Conservation (phyloP, 2,888 invertebrate species). For the Mesorhabditis spiculigera region DNA sequence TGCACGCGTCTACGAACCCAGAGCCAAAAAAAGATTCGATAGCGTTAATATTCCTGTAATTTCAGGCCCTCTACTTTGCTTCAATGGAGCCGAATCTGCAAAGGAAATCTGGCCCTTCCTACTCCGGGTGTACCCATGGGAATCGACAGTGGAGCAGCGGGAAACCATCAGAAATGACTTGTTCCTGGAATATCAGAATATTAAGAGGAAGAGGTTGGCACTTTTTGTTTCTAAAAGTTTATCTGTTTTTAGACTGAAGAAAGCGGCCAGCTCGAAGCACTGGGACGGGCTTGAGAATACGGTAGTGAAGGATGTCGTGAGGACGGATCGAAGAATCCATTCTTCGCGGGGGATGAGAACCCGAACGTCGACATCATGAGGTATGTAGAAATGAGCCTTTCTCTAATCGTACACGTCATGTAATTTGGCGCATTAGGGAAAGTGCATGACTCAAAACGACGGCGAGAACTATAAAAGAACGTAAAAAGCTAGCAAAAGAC, state of each 20-base stretch:
- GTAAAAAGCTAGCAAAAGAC: no score
- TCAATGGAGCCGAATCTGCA: conserved; percentile 78
- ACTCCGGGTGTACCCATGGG: conserved; percentile 85
- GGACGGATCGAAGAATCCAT: conserved; percentile 64
- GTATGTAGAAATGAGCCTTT: no score
- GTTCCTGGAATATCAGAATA: conserved; percentile 64
- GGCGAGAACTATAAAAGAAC: no score
- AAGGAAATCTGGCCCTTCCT: conserved; percentile 92
- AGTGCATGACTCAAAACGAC: no score
- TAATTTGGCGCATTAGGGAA: no score
- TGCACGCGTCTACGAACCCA: no score
- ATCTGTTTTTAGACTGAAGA: no score
- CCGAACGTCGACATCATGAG: conserved; percentile 63
- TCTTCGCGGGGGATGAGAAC: conserved; percentile 63
- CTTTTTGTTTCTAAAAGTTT: no score
- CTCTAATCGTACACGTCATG: conserved; percentile 56
- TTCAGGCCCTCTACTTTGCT: conserved; percentile 79
- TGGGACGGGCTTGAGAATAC: conserved; percentile 81
- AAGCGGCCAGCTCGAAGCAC: conserved; percentile 14
- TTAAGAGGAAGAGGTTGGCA: conserved; percentile 62
- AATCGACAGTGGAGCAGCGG: conserved; percentile 83
- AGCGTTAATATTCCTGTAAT: conserved; percentile 8
- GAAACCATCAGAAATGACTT: conserved; percentile 78
- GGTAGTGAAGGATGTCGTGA: conserved; percentile 71
- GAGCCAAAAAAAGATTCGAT: not conserved